These are phyloP conservation scores for Agriotes lineatus DNA, from an alignment of 2,888 invertebrate species.

Conservation along the genomic window DNA sequence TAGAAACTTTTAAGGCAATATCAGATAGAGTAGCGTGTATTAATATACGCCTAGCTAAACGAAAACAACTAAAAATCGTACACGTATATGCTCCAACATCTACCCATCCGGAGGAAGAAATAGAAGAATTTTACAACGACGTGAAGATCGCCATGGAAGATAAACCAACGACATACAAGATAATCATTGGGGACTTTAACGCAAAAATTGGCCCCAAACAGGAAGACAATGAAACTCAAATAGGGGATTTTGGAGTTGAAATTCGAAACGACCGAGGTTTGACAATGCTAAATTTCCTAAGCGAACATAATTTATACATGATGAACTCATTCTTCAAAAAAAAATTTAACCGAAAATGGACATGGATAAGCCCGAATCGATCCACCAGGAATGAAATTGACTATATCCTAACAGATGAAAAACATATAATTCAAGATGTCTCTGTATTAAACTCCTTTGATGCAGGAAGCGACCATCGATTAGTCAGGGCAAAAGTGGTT, in stretches of 20 bases:
- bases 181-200: too few species aligned
- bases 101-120: too few species aligned
- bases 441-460: not conserved
- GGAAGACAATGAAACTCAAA: not conserved
- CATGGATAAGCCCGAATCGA: not conserved
- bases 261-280: not conserved
- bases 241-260: not conserved
- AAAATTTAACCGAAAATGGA: not conserved
- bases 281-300: not conserved
- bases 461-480: too few species aligned
- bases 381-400: not conserved
- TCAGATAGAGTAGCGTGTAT: not conserved
- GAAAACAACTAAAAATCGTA: not conserved
- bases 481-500: too few species aligned
- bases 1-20: too few species aligned
- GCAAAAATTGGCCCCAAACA: not conserved
- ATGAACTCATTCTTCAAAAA: conserved; percentile 5
- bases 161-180: too few species aligned
- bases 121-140: not conserved
- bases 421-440: not conserved
- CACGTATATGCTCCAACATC: too few species aligned
- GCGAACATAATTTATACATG: not conserved
- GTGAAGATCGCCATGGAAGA: too few species aligned
- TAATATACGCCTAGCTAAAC: not conserved
- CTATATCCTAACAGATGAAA: not conserved